Conservation (phyloP, 1,140 invertebrate genomes). For the Catajapyx aquilonaris region DNA sequence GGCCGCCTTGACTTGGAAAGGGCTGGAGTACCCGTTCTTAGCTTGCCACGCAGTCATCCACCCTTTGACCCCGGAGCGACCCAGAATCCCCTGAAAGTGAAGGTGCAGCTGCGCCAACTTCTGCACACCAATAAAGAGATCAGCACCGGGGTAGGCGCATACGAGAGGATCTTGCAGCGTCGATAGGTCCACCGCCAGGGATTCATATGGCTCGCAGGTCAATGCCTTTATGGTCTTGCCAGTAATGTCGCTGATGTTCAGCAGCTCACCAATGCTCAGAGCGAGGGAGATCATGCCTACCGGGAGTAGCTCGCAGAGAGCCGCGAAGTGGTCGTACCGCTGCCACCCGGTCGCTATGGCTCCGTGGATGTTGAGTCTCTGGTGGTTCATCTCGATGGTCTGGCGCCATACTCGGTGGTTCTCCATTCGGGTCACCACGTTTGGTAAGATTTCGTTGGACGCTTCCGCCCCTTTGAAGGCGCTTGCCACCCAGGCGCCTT, state of each 20-base stretch:
- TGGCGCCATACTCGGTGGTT: constrained; percentile 15
- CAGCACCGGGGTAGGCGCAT: constrained; percentile 11
- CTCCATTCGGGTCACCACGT: constrained; percentile 12
- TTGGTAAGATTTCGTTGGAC: constrained; percentile 13
- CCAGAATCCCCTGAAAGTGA: constrained; percentile 11
- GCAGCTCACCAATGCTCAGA: constrained; percentile 20
- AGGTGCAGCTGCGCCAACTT: constrained; percentile 6
- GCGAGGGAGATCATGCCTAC: constrained; percentile 32
- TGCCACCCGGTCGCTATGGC: constrained; percentile 16
- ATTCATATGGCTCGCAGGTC: constrained; percentile 13
- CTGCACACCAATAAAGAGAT: constrained; percentile 8
- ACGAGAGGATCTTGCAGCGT: constrained; percentile 13
- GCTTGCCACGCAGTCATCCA: constrained; percentile 20
- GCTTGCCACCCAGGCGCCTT: constrained; percentile 32
- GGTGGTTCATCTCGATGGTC: constrained; percentile 8
- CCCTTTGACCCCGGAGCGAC: constrained; percentile 16
- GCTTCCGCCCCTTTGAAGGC: constrained; percentile 33
- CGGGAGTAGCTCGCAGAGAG: constrained; percentile 40
- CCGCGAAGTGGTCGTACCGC: constrained; percentile 39
- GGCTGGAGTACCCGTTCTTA: constrained; percentile 18
- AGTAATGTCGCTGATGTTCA: constrained; percentile 7
- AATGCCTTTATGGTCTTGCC: constrained; percentile 10
- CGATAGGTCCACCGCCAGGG: constrained; percentile 17
- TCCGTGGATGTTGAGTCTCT: constrained; percentile 11
- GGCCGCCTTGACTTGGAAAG: constrained; percentile 19